Conservation (phyloP, 2,797 vertebrate species). For the Linurgus olivaceus region DNA sequence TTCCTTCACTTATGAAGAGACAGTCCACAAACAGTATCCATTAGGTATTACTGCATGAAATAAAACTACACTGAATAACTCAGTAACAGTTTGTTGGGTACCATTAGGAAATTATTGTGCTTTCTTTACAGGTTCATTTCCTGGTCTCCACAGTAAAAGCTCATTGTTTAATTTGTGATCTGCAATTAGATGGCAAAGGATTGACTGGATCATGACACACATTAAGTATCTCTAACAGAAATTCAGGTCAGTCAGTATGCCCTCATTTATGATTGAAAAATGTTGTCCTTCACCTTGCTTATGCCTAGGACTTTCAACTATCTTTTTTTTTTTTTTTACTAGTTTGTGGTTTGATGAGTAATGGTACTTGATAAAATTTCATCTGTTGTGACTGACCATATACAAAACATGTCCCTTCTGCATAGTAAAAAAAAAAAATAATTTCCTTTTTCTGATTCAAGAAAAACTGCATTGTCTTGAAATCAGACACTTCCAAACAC, state of each 20-base stretch:
- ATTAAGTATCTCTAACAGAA: not conserved
- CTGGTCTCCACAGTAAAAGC: not conserved
- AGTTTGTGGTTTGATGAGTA: not conserved
- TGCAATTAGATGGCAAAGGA: not conserved
- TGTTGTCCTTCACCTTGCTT: not conserved
- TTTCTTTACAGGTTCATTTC: not conserved
- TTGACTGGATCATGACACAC: not conserved
- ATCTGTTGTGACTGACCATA: not conserved
- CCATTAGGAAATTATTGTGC: not conserved
- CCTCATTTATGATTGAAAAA: not conserved
- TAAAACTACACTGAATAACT: not conserved
- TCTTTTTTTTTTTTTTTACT: not conserved
- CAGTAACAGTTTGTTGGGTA: not conserved
- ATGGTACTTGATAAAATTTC: not conserved
- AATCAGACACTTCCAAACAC: not conserved
- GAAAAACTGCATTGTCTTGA: not conserved
- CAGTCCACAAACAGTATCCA: not conserved
- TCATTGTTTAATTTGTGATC: not conserved
- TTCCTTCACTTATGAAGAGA: not conserved
- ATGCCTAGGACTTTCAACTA: not conserved
- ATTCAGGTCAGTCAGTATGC: not conserved
- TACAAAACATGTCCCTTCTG: rapidly evolving
- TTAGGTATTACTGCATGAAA: not conserved
- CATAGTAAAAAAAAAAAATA: not conserved
- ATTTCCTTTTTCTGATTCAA: not conserved